These are phyloP conservation scores for Drosophila bocqueti DNA, from an alignment of 1,140 invertebrate species.

Conservation along the genomic window DNA sequence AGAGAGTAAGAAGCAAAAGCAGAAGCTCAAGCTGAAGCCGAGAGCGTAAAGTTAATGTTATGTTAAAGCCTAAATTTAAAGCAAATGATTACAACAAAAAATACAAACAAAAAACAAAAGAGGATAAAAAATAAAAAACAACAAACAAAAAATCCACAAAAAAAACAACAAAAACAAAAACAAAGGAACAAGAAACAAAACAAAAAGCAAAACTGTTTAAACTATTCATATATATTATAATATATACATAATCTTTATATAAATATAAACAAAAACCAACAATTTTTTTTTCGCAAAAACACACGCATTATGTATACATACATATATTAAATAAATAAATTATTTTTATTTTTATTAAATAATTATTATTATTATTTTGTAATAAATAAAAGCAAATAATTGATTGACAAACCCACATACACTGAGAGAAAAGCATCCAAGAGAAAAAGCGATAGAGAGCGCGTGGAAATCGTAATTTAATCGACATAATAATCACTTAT, in stretches of 20 bases:
- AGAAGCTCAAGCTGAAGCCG: slow-evolving; percentile 33
- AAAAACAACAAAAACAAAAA: slow-evolving; percentile 14
- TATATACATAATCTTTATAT: slow-evolving; percentile 56
- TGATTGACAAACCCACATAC: slow-evolving; percentile 39
- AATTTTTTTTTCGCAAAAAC: slow-evolving; percentile 39
- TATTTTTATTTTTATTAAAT: slow-evolving; percentile 80
- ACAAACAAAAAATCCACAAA: slow-evolving; percentile 3
- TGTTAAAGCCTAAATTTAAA: slow-evolving; percentile 61
- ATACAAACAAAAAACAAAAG: neutral
- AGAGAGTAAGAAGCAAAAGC: slow-evolving; percentile 20
- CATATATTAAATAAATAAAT: slow-evolving; percentile 79
- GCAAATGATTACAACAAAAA: slow-evolving; percentile 31
- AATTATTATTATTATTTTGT: slow-evolving; percentile 77
- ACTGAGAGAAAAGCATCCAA: slow-evolving; percentile 19
- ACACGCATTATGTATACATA: slow-evolving; percentile 66
- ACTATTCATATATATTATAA: slow-evolving; percentile 51
- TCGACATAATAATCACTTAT: slow-evolving; percentile 17
- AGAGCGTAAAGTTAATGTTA: slow-evolving; percentile 69
- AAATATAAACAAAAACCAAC: slow-evolving; percentile 35
- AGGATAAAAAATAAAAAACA: slow-evolving; percentile 2
- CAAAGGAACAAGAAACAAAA: slow-evolving; percentile 28
- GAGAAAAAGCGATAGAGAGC: neutral
- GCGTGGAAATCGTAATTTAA: slow-evolving; percentile 11
- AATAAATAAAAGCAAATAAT: slow-evolving; percentile 63
- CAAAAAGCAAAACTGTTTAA: slow-evolving; percentile 47